These are phyloP conservation scores for Bombyx mandarina DNA, from an alignment of 1,140 invertebrate species.

Conservation along the genomic window DNA sequence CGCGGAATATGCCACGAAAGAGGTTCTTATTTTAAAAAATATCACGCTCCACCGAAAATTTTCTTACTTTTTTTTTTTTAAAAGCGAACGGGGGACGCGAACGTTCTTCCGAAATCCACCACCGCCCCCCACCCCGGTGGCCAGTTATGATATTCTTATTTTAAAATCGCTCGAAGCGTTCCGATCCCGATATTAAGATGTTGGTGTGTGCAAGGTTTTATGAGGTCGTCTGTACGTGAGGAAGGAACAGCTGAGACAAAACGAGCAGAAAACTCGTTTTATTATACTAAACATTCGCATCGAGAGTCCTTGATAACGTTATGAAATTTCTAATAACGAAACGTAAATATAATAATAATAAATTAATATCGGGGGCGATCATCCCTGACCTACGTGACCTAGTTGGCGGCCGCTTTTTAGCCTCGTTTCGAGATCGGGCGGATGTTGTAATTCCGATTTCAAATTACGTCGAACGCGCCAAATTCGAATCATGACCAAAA, in stretches of 20 bases:
- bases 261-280: slow-evolving; percentile 17
- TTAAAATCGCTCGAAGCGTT: slow-evolving; percentile 62
- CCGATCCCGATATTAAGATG: slow-evolving; percentile 62
- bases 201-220: slow-evolving; percentile 50
- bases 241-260: slow-evolving; percentile 29
- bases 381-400: slow-evolving; percentile 35
- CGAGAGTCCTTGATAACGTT: slow-evolving; percentile 1
- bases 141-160: slow-evolving; percentile 68
- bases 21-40: slow-evolving; percentile 69
- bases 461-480: slow-evolving; percentile 4
- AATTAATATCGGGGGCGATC: slow-evolving; percentile 11
- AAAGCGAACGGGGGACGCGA: slow-evolving; percentile 47
- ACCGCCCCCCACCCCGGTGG: slow-evolving; percentile 36
- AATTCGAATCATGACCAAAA: background rate
- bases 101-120: slow-evolving; percentile 64
- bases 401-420: slow-evolving; percentile 17
- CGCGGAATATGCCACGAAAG: slow-evolving; percentile 67
- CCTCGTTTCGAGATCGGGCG: slow-evolving; percentile 9
- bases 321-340: slow-evolving; percentile 11
- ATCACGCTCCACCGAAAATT: slow-evolving; percentile 68
- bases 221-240: slow-evolving; percentile 27
- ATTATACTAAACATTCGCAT: background rate
- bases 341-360: slow-evolving; percentile 15
- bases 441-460: slow-evolving; percentile 19
- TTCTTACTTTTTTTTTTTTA: slow-evolving; percentile 56